Evolutionary conservation across 1,140 invertebrate genomes (phyloP).

Genomic region (Bombyx mandarina): DNA sequence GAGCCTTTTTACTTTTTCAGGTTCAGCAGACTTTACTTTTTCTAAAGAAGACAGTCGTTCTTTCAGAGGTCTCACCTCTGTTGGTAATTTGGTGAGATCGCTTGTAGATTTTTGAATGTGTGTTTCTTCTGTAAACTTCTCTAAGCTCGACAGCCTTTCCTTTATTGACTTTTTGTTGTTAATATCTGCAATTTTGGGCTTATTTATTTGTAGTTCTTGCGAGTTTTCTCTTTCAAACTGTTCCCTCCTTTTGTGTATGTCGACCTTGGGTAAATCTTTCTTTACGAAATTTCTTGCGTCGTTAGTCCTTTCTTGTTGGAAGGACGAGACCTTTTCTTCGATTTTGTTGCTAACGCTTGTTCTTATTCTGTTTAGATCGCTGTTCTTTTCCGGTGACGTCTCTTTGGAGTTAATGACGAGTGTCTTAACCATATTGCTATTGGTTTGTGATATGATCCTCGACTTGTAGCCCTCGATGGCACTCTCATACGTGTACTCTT

Average conservation of each 20-base stretch:
- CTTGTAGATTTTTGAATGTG: constrained; percentile 56
- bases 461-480: constrained; percentile 88
- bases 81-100: constrained; percentile 70
- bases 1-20: constrained; percentile 61
- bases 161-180: constrained; percentile 78
- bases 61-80: constrained; percentile 75
- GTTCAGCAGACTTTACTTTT: constrained; percentile 71
- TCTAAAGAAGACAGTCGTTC: constrained; percentile 76
- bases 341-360: constrained; percentile 66
- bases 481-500: constrained; percentile 89
- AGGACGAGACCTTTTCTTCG: constrained; percentile 68
- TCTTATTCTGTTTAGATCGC: constrained; percentile 63
- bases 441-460: constrained; percentile 72
- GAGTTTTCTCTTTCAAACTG: constrained; percentile 81
- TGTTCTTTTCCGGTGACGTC: constrained; percentile 59
- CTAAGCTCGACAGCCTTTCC: constrained; percentile 78
- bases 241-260: constrained; percentile 85
- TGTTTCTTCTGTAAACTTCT: constrained; percentile 69
- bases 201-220: constrained; percentile 61
- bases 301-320: constrained; percentile 60
- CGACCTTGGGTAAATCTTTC: constrained; percentile 81
- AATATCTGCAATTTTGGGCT: constrained; percentile 73
- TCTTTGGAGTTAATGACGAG: constrained; percentile 54
- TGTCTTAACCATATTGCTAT: constrained; percentile 61
- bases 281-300: constrained; percentile 63